A percentile compares a stretch with the other conserved stretches of the same genome.
phyloP scores from a whole-genome alignment of 2,113 vertebrate genomes.

The Garra rufa region DNA sequence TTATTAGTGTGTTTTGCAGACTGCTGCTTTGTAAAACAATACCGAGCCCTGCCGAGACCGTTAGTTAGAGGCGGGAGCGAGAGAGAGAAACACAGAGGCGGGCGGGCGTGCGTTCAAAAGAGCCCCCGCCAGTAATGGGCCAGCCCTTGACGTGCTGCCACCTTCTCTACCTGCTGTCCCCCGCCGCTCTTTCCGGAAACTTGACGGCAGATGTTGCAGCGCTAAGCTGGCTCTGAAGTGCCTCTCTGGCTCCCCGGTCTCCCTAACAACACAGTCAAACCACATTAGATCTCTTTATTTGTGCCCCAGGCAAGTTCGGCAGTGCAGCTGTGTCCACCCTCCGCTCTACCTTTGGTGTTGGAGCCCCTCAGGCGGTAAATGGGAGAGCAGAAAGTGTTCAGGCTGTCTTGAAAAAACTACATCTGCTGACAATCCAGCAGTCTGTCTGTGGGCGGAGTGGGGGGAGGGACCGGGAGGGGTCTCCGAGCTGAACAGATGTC shows the following conservation, averaged over 20 bases:
- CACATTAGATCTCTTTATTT: conserved; percentile 91
- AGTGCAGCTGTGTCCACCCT: conserved; percentile 94
- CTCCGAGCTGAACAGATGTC: conserved; percentile 85
- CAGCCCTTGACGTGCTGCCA: conserved; percentile 69
- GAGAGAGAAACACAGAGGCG: conserved; percentile 23
- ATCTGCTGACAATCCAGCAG: conserved; percentile 85
- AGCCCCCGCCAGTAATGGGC: conserved; percentile 73
- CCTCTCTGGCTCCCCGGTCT: conserved; percentile 82
- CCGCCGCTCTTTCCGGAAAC: conserved; percentile 83
- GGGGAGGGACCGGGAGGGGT: conserved; percentile 65
- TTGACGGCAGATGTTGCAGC: conserved; percentile 90
- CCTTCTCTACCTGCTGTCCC: conserved; percentile 89
- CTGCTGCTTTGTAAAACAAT: conserved; percentile 84
- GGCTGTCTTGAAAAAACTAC: conserved; percentile 75
- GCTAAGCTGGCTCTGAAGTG: conserved; percentile 94
- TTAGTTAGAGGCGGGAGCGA: conserved; percentile 61
- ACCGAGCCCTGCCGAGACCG: conserved; percentile 73
- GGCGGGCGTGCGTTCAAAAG: conserved; percentile 79
- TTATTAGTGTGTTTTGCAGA: conserved; percentile 79
- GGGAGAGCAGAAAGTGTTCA: conserved; percentile 72
- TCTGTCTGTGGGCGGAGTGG: conserved; percentile 75
- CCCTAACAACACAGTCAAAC: conserved; percentile 88
- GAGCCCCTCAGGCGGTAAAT: conserved; percentile 86
- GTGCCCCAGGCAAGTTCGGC: conserved; percentile 90
- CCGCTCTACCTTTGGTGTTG: conserved; percentile 90